Evolutionary conservation across 2,797 vertebrate species (phyloP).

Genomic region (Cuniculus paca): DNA sequence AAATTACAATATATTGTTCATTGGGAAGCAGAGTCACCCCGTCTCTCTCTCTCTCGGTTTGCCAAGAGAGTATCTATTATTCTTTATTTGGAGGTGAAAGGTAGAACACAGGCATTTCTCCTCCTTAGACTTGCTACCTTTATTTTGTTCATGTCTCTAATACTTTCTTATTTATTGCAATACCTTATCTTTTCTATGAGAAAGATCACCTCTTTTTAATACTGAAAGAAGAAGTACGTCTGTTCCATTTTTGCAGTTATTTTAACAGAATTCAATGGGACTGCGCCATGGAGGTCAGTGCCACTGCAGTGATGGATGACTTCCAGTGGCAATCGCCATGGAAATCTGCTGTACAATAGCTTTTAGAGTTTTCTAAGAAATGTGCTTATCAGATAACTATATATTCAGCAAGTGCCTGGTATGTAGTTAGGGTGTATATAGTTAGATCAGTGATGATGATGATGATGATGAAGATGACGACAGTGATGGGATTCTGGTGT

Average conservation of each 20-base stretch:
- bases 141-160: constrained; percentile 64
- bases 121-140: constrained; percentile 72
- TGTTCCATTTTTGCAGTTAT: constrained; percentile 9
- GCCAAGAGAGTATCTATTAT: constrained; percentile 77
- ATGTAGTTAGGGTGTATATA: neutral
- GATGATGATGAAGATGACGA: neutral
- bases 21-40: constrained; percentile 83
- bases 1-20: constrained; percentile 87
- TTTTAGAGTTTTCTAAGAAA: neutral
- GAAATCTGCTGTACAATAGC: neutral
- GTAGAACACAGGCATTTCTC: constrained; percentile 67
- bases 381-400: neutral
- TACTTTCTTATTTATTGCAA: constrained; percentile 43
- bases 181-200: neutral
- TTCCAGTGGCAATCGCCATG: neutral
- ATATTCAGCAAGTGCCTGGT: constrained; percentile 15
- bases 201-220: neutral
- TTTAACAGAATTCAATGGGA: constrained; percentile 10
- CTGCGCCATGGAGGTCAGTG: neutral
- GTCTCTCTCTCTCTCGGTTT: constrained; percentile 83
- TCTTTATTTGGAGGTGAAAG: constrained; percentile 84
- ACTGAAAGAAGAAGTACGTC: neutral
- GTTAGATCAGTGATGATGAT: neutral
- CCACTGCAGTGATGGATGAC: neutral
- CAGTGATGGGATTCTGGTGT: neutral